These are phyloP conservation scores for Prolemur simus DNA, from an alignment of 2,113 vertebrate species.

Conservation along the genomic window DNA sequence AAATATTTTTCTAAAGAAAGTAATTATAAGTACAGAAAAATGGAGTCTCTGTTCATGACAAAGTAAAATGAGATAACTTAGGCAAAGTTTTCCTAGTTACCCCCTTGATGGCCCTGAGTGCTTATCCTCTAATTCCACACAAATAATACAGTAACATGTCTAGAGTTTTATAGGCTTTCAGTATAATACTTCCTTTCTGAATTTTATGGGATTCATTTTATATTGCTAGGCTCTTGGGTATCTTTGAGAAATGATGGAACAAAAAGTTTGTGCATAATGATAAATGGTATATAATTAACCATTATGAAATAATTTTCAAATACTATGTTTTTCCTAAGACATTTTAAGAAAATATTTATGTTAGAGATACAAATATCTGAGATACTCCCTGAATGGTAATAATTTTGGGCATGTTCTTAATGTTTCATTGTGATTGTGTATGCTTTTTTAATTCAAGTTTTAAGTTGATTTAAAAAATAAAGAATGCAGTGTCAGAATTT, in stretches of 20 bases:
- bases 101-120: not conserved
- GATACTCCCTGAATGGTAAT: constrained; percentile 70
- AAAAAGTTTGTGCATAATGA: constrained; percentile 43
- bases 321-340: not conserved
- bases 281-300: not conserved
- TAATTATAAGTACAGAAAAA: not conserved
- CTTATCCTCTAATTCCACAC: not conserved
- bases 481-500: constrained; percentile 75
- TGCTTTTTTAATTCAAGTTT: constrained; percentile 62
- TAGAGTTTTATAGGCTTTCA: not conserved
- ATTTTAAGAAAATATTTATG: constrained; percentile 56
- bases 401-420: constrained; percentile 76
- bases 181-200: not conserved
- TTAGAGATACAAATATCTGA: constrained; percentile 49
- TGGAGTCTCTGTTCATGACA: not conserved
- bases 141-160: not conserved
- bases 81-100: not conserved
- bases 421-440: constrained; percentile 78
- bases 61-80: constrained; percentile 25
- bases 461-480: constrained; percentile 81
- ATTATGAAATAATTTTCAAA: constrained; percentile 42
- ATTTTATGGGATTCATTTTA: constrained; percentile 14
- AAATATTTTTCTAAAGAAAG: not conserved
- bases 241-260: not conserved
- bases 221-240: not conserved